Conservation (phyloP, 2,888 invertebrate species). For the Conops quadrifasciatus region DNA sequence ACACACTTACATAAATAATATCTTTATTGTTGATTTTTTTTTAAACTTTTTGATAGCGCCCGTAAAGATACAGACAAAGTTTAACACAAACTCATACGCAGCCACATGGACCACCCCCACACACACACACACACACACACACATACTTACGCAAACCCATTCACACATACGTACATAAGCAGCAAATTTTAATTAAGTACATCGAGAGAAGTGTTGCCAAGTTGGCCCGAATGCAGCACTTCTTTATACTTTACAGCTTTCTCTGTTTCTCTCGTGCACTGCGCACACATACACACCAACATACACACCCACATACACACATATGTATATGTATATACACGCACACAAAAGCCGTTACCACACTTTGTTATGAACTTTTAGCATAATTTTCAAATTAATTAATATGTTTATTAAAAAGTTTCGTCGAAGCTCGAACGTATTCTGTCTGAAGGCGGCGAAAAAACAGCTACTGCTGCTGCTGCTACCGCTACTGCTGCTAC, state of each 20-base stretch:
- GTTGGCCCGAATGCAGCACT: not conserved
- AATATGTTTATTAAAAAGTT: slow-evolving; percentile 36
- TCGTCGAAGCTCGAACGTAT: slow-evolving; percentile 16
- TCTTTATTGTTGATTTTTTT: slow-evolving; percentile 3
- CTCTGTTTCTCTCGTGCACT: no score
- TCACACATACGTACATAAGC: not conserved
- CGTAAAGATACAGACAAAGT: not conserved
- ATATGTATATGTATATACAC: no score
- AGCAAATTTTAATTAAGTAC: slow-evolving; percentile 6
- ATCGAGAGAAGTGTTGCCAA: not conserved
- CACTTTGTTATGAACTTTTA: slow-evolving; percentile 22
- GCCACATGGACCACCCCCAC: not conserved
- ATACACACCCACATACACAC: not conserved
- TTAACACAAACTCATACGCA: not conserved
- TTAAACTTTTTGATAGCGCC: not conserved
- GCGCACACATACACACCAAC: no score
- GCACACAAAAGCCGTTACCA: not conserved
- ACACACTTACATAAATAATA: not conserved
- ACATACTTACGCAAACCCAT: not conserved
- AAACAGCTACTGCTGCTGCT: no score
- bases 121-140: not conserved
- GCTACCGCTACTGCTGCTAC: no score
- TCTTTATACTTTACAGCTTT: no score
- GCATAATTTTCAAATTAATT: slow-evolving; percentile 36
- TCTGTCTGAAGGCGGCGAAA: not conserved